Evolutionary conservation across 2,113 vertebrate species (phyloP), one percentile per base, ranked within the genome.

Genomic region (Zootoca vivipara): DNA sequence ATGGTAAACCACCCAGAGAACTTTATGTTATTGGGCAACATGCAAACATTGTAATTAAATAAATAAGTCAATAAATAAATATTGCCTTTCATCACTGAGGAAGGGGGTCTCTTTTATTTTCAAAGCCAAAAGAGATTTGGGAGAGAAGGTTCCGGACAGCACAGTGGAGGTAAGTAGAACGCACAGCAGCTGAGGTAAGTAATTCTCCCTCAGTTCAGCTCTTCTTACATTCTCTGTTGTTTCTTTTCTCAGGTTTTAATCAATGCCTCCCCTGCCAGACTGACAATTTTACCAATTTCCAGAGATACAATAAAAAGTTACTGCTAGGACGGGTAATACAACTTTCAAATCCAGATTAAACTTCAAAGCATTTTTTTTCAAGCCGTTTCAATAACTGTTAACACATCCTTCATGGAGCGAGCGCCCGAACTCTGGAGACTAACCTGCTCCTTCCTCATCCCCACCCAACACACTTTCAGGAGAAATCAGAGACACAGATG

Each of bases 151-250:
- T 0, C 96, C 96, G 81, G 98, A 98, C 96, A 99, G 97, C 96
- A 96, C 97, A 91, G 97, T 98, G 93, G 99, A 99, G 99, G 99
- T 99, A 98, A 98, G 99, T 98, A 96, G 96, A 96, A 93, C 93
- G 93, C 94, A 91, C 96, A 95, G 95, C 85, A 79, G 93, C 95
- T 95, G 96, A 97, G 97, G 97, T 96, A 97, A 97, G 96, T 97
- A 94, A 91, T 83, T 87, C 93, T 89, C 91, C 92, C 94, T 93
- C 96, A 96, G 95, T 96, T 96, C 95, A 95, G 95, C 94, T 88
- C 97, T 97, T 96, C 97, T 97, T 96, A 97, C 96, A 91, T 93
- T 97, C 95, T 97, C 96, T 97, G 96, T 97, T 97, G 96, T 97
- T 97, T 97, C 96, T 97, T 96, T 97, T 97, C 97, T 97, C 97